phyloP scores from a whole-genome alignment of 2,113 vertebrate species.

The Cardinalis cardinalis region DNA sequence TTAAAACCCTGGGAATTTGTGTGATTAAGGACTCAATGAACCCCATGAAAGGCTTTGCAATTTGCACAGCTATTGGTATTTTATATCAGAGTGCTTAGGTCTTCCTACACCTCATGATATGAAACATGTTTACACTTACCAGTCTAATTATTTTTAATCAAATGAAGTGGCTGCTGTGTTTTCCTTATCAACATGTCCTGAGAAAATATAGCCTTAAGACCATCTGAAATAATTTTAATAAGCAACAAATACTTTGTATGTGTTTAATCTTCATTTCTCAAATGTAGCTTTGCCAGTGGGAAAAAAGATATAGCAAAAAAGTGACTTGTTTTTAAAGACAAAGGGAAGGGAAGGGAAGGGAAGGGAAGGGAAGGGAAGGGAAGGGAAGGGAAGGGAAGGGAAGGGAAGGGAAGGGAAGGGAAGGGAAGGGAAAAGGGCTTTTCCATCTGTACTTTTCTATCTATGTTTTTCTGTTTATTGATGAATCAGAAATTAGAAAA shows the following conservation, averaged over 20 bases:
- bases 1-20: not conserved
- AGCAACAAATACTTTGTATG: not conserved
- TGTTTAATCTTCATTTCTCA: not conserved
- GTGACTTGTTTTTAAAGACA: not conserved
- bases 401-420: no score
- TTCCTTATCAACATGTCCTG: not conserved
- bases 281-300: not conserved
- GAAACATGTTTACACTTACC: not conserved
- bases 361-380: not conserved
- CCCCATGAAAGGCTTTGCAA: not conserved
- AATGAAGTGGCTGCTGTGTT: not conserved
- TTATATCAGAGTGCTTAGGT: constrained; percentile 10
- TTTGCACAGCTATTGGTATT: constrained; percentile 3
- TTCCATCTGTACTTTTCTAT: not conserved
- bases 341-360: fast-evolving
- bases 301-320: not conserved
- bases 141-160: constrained; percentile 30
- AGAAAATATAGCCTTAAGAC: not conserved
- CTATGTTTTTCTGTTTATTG: not conserved
- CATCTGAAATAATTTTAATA: not conserved
- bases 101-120: not conserved
- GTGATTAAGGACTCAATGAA: not conserved
- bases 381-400: not conserved
- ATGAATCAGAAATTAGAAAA: not conserved
- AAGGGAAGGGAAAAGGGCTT: not conserved